A percentile compares a stretch with the other conserved stretches of the same genome.
Evolutionary conservation across 2,888 invertebrate species (phyloP).

Genomic region (Conus canariensis): DNA sequence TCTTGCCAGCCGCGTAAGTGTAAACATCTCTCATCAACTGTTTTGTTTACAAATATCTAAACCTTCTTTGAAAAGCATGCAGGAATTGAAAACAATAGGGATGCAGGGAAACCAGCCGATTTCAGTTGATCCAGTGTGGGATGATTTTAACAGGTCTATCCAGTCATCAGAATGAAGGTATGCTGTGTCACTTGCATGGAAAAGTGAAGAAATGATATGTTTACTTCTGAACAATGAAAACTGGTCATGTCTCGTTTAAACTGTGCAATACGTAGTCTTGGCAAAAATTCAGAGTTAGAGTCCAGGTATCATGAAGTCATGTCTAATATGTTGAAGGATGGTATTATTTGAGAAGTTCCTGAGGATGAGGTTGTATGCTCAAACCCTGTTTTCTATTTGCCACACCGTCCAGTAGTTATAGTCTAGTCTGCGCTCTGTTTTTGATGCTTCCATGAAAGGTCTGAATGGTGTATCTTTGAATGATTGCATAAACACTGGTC

Average conservation of each 20-base stretch:
- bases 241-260: neutral
- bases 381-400: neutral
- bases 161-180: neutral
- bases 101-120: neutral
- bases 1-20: neutral
- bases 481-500: neutral
- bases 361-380: neutral
- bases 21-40: neutral
- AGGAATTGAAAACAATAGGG: neutral
- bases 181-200: neutral
- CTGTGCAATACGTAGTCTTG: neutral
- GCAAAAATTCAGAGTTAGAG: neutral
- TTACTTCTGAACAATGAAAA: neutral
- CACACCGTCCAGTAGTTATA: neutral
- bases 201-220: neutral
- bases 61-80: neutral
- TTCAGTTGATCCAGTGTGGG: neutral
- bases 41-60: neutral
- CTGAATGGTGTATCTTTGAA: neutral
- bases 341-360: neutral
- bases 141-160: neutral
- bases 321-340: neutral
- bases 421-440: neutral
- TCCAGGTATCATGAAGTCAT: neutral
- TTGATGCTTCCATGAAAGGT: neutral